Conservation (phyloP, 2,888 invertebrate genomes). For the Ommatoiulus sabulosus region DNA sequence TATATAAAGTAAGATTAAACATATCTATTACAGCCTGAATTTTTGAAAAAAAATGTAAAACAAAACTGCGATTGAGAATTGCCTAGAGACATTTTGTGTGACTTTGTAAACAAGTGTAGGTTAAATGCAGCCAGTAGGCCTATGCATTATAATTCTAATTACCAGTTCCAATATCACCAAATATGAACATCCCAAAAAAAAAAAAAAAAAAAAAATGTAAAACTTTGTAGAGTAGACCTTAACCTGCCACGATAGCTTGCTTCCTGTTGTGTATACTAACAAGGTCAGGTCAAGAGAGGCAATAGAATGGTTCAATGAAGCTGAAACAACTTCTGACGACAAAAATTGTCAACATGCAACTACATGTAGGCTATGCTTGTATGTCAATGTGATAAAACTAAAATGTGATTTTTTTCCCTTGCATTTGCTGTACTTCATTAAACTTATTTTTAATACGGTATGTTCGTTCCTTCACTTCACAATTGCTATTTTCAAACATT, state of each 20-base stretch:
- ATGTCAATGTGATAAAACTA: too few relatives aligned
- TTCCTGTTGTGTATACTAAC: not conserved
- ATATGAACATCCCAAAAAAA: not conserved
- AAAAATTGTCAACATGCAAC: not conserved
- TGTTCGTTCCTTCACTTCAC: too few relatives aligned
- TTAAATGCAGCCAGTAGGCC: not conserved
- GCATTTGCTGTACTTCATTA: too few relatives aligned
- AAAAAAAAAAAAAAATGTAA: not conserved
- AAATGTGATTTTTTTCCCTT: too few relatives aligned
- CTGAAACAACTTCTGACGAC: not conserved
- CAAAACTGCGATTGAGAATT: not conserved
- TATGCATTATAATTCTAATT: not conserved
- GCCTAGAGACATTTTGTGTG: not conserved
- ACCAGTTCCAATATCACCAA: not conserved
- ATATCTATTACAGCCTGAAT: not conserved
- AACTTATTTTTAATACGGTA: too few relatives aligned
- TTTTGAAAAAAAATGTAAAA: not conserved
- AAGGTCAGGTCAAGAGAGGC: not conserved
- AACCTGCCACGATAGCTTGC: not conserved
- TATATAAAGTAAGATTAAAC: not conserved
- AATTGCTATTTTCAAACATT: too few relatives aligned
- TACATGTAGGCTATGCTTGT: too few relatives aligned
- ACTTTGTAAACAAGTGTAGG: not conserved
- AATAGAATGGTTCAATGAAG: constrained; percentile 30
- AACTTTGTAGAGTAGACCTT: not conserved